These are phyloP conservation scores for Chaenodraco wilsoni DNA, from an alignment of 2,797 vertebrate genomes.

Conservation along the genomic window DNA sequence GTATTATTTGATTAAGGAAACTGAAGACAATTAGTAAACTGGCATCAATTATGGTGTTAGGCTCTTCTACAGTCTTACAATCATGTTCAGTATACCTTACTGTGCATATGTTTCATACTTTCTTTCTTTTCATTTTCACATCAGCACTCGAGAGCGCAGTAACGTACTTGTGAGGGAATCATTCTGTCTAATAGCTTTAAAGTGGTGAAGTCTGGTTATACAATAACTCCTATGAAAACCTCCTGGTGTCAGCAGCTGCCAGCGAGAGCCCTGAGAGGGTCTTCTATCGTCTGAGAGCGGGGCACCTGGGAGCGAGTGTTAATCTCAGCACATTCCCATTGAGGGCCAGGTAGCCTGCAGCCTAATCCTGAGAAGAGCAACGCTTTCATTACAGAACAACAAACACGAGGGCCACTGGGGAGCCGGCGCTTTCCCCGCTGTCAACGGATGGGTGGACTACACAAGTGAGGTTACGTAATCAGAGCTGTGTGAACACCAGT, in stretches of 20 bases:
- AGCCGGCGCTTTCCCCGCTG: constrained; percentile 51
- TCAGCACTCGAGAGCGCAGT: constrained; percentile 17
- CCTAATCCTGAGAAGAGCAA: constrained; percentile 64
- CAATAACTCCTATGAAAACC: constrained; percentile 19
- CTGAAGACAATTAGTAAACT: constrained; percentile 45
- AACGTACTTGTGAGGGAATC: constrained; percentile 24
- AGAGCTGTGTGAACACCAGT: constrained; percentile 45
- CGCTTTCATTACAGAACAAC: constrained; percentile 70
- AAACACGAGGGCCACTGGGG: constrained; percentile 55
- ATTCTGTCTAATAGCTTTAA: constrained; percentile 39
- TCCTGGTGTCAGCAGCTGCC: constrained; percentile 57
- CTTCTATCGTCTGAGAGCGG: constrained; percentile 42
- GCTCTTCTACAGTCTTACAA: background rate
- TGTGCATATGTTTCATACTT: background rate
- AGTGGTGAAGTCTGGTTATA: constrained; percentile 44
- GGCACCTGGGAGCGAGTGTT: constrained; percentile 47
- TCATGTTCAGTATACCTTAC: constrained; percentile 2
- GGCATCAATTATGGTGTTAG: constrained; percentile 23
- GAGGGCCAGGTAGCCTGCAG: constrained; percentile 63
- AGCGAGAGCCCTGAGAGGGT: constrained; percentile 49
- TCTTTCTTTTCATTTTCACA: constrained; percentile 25
- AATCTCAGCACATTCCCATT: constrained; percentile 67
- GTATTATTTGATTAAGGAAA: constrained; percentile 55
- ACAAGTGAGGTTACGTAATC: constrained; percentile 64
- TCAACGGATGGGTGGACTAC: constrained; percentile 49